Evolutionary conservation across 2,113 vertebrate species (phyloP), one percentile per base, ranked within the genome.

Genomic region (Prochilodus magdalenae): DNA sequence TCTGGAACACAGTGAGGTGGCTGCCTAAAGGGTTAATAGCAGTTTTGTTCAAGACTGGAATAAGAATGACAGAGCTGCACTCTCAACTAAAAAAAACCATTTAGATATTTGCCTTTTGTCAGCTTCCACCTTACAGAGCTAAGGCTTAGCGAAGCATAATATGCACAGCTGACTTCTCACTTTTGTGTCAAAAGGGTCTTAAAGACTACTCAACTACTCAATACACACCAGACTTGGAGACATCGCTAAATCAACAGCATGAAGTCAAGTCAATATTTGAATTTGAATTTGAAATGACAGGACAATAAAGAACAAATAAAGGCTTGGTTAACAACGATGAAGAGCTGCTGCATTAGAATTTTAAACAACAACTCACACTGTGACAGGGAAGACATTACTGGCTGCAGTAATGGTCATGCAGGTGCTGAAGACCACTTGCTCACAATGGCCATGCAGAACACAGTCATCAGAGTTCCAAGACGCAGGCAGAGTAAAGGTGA

Each of bases 401-500:
- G 93, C 91, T 18, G 97, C 97, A 1, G 96, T 97, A 90, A 99
- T 90, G 2, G 97, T 98, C 97, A 99, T 97, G 88, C 98, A 99
- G 67, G 96, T 93, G 75, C 94, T 96, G 92, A 98, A 98, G 88
- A 97, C 97, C 76, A 97, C 96, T 93, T 99, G 98, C 92, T 98
- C 97, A 66, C 98, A 99, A 89, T 95, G 98, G 33, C 96, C 94
- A 0, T 99, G 97, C 63, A 99, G 95, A 6, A 97, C 94, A 0
- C 98, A 99, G 83, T 99, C 97, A 0, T 98, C 98, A 0, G 97
- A 96, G 82, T 95, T 99, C 97, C 97, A 99, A 83, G 96, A 96
- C 3, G 95, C 89, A 0, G 98, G 97, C 88, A 99, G 90, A 0
- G 96, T 98, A 87, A 99, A 99, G 0, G 97, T 99, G 83, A 99